Evolutionary conservation across 2,797 vertebrate species (phyloP), one percentile per base, ranked within the genome.

Genomic region (Liparis tanakae): DNA sequence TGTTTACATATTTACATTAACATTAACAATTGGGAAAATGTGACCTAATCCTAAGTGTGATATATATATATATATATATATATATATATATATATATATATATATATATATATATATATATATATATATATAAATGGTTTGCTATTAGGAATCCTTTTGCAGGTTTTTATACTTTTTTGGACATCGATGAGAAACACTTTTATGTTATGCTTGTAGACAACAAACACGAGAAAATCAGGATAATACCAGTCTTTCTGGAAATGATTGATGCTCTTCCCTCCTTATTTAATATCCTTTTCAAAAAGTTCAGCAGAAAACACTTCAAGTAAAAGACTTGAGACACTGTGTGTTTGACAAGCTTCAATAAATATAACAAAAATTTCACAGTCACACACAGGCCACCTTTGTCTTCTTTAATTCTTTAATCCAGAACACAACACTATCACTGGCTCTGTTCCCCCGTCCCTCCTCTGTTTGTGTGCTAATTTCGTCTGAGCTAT

Each of bases 401-500:
- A 37, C 15, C 5, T 37, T 22, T 25, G 15, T 70, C 9, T 6
- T 14, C 20, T 13, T 33, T 22, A 51, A 10, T 20, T 6, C 3
- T 61, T 44, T 7, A 70, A 53, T 18, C 4, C 13, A 18, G 57
- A 61, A 64, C n/a, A 22, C 67, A 25, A 73, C 51, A 39, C 55
- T 33, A 6, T 67, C 37, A 14, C 6, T 12, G n/a, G 13, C 56
- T 80, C 46, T 36, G 25, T 10, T 70, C 64, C 7, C 22, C 37
- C 46, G 4, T 33, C 25, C 12, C 34, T 18, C 20, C 0, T 41
- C 44, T 53, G 74, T 80, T 74, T 79, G 71, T 53, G 71, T 62
- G 75, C 83, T 88, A 88, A 87, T 85, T 90, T 80, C 1, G 70
- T 85, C 87, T 5, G 55, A 78, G 79, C 73, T 34, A 30, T 30